Evolutionary conservation across 2,113 vertebrate species (phyloP), one percentile per base, ranked within the genome.

Genomic region (Onychostoma macrolepis): DNA sequence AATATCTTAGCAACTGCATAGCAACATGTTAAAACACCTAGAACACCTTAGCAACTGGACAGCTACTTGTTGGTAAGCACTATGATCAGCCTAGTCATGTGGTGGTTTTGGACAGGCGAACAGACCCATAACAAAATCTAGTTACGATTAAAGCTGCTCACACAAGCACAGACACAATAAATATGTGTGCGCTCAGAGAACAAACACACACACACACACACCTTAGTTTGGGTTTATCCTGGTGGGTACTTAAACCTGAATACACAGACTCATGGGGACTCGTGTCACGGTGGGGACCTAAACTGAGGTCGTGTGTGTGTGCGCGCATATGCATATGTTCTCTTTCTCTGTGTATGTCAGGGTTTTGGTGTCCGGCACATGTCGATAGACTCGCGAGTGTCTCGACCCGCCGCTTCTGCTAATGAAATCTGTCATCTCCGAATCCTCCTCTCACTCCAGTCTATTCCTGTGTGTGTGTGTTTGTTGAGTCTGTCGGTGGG

Each of bases 361-460:
- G 53, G 79, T 79, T 65, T 86, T 75, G 12, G 71, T 88, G 84
- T 86, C 76, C 84, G 41, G 38, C 67, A n/a, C 69, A 38, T 72
- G 84, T 86, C 72, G 12, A 45, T 45, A 26, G 38, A 45, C 72
- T 26, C 41, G 72, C 61, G 71, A 61, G n/a, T 26, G 85, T 53
- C 83, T 85, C 53, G n/a, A 72, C 72, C 87, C 30, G n/a, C 84
- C 19, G 61, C 58, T 85, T 77, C 77, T 65, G 78, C 48, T 85
- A 87, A 83, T 83, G 17, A 88, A 90, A 87, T 87, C 77, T 86
- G 45, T 85, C 76, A 75, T 45, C 78, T 63, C 8, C 43, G 36
- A 78, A 67, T 63, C 56, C 82, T 65, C 83, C 30, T 83, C 28
- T 36, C 53, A 9, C 21, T 41, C 78, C 24, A 24, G 33, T 41